These are phyloP conservation scores for Drosophila tripunctata DNA, from an alignment of 2,888 invertebrate species.

Conservation along the genomic window DNA sequence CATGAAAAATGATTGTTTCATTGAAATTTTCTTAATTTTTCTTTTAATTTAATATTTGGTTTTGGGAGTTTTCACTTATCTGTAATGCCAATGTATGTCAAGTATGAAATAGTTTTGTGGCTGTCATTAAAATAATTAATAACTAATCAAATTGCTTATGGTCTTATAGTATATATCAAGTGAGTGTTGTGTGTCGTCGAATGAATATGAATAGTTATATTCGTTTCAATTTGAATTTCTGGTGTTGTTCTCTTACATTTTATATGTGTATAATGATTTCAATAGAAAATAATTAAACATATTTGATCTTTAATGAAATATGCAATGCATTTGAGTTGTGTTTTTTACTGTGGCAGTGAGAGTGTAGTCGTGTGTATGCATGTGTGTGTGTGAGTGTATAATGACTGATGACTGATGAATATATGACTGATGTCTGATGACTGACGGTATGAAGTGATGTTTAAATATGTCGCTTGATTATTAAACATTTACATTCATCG, in stretches of 20 bases:
- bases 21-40: slow-evolving; percentile 2
- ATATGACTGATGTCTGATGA: slow-evolving; percentile 39
- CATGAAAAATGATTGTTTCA: slow-evolving; percentile 65
- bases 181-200: slow-evolving; percentile 5
- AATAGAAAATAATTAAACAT: slow-evolving; percentile 4
- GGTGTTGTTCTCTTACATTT: slow-evolving; percentile 55
- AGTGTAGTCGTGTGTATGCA: slow-evolving; percentile 21
- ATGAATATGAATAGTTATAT: slow-evolving; percentile 34
- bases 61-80: slow-evolving; percentile 30
- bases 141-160: slow-evolving; percentile 36
- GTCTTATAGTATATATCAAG: slow-evolving; percentile 9
- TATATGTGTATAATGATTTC: slow-evolving; percentile 16
- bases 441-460: slow-evolving; percentile 47
- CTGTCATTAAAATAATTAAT: slow-evolving; percentile 53
- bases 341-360: slow-evolving; percentile 38
- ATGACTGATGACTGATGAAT: too few relatives aligned
- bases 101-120: slow-evolving; percentile 66
- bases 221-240: slow-evolving; percentile 20
- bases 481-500: slow-evolving; percentile 38
- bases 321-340: slow-evolving; percentile 1
- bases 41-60: slow-evolving; percentile 7
- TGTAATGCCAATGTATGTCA: slow-evolving; percentile 64
- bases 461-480: slow-evolving; percentile 24
- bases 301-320: slow-evolving; percentile 29
- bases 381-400: slow-evolving; percentile 19